phyloP scores from a whole-genome alignment of 2,797 vertebrate genomes.

The Lagothrix lagotricha region DNA sequence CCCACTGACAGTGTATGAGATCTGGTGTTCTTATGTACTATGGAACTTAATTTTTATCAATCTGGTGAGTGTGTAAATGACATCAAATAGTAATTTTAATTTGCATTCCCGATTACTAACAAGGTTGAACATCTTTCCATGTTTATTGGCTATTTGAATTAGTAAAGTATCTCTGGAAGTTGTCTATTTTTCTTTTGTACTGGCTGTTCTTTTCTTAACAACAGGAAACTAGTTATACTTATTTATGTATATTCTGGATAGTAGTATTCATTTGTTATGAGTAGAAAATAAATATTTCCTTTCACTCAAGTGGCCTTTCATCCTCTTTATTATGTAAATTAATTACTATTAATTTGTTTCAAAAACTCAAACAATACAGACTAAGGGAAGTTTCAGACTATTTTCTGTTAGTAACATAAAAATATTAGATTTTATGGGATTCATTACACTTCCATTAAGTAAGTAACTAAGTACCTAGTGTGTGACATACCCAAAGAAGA shows the following conservation, averaged over 20 bases:
- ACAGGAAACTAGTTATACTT: background rate
- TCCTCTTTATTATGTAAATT: background rate
- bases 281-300: background rate
- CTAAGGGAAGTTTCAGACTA: background rate
- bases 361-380: background rate
- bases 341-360: background rate
- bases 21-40: background rate
- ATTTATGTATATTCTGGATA: background rate
- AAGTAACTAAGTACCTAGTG: background rate
- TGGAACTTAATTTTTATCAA: background rate
- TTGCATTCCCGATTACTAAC: background rate
- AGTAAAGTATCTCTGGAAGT: background rate
- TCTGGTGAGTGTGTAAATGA: background rate
- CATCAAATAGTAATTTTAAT: background rate
- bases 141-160: background rate
- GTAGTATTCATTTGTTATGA: background rate
- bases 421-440: background rate
- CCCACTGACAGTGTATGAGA: background rate
- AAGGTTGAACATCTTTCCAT: background rate
- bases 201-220: background rate
- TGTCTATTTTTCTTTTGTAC: background rate
- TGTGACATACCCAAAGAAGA: background rate
- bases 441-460: background rate
- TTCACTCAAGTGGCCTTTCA: background rate
- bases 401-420: background rate